Evolutionary conservation across 2,888 invertebrate genomes (phyloP).

Genomic region (Platycnemis pennipes): DNA sequence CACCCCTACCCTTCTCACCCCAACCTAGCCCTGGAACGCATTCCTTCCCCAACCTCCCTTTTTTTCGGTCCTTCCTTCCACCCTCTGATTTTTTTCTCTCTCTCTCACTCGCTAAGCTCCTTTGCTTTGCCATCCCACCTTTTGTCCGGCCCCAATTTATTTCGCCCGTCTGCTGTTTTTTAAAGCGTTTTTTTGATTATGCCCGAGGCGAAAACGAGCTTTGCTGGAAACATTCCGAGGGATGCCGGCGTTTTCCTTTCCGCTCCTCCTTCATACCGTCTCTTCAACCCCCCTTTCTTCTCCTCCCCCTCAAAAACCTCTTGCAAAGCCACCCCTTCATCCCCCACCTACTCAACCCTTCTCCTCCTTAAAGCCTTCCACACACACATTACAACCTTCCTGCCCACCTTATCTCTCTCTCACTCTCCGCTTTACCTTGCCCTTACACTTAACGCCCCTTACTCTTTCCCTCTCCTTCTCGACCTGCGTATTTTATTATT

Average conservation of each 20-base stretch:
- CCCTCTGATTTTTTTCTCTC: constrained; percentile 21
- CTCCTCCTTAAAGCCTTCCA: background rate
- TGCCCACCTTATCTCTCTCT: background rate
- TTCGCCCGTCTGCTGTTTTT: constrained; percentile 62
- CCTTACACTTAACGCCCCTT: background rate
- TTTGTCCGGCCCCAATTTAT: constrained; percentile 64
- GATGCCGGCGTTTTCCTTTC: constrained; percentile 35
- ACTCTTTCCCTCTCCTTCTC: background rate
- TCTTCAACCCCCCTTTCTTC: background rate
- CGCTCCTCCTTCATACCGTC: background rate
- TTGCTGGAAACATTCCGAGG: constrained; percentile 61
- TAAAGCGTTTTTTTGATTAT: constrained; percentile 42
- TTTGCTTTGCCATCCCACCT: constrained; percentile 50
- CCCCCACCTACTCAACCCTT: background rate
- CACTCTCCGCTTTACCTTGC: background rate
- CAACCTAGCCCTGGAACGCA: background rate
- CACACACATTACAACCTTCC: background rate
- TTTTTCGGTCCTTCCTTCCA: background rate
- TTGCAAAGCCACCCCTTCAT: background rate
- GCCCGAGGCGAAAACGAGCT: constrained; percentile 65
- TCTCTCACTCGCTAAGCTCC: constrained; percentile 45
- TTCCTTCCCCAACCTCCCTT: background rate
- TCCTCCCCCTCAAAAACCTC: background rate
- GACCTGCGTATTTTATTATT: background rate
- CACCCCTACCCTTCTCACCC: background rate